Conservation (phyloP, 2,888 invertebrate species). For the Chirona hameri region DNA sequence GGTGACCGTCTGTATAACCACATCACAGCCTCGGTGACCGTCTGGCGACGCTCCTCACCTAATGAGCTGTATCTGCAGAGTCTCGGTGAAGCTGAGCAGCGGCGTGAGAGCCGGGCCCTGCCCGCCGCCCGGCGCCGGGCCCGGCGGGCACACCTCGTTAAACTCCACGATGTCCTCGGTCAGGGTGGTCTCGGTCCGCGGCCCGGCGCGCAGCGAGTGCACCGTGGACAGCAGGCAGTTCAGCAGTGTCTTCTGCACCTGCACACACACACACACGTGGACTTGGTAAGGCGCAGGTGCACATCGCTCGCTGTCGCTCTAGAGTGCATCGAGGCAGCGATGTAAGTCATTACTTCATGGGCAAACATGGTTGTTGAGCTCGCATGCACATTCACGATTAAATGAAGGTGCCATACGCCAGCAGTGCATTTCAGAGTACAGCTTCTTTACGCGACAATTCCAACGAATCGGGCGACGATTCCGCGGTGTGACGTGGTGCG, state of each 20-base stretch:
- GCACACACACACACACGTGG: neutral
- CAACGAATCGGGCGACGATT: too few relatives aligned
- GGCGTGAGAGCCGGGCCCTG: slow-evolving; percentile 46
- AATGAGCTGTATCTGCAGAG: slow-evolving; percentile 63
- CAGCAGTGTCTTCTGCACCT: slow-evolving; percentile 72
- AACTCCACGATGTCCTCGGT: slow-evolving; percentile 71
- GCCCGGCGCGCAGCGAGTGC: slow-evolving; percentile 13
- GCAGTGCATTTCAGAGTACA: too few relatives aligned
- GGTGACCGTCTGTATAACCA: too few relatives aligned
- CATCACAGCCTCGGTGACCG: neutral
- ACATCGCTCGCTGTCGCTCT: too few relatives aligned
- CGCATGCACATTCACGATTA: too few relatives aligned
- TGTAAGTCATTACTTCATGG: too few relatives aligned
- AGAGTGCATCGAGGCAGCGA: too few relatives aligned
- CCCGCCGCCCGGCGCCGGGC: slow-evolving; percentile 40
- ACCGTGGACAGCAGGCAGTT: slow-evolving; percentile 76
- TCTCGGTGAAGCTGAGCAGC: slow-evolving; percentile 52
- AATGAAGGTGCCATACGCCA: too few relatives aligned
- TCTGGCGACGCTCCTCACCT: slow-evolving; percentile 47
- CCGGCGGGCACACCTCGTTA: slow-evolving; percentile 53
- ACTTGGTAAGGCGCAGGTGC: too few relatives aligned
- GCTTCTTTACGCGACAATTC: too few relatives aligned
- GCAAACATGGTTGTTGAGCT: neutral
- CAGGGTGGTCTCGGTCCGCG: slow-evolving; percentile 51
- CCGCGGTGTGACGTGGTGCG: too few relatives aligned